Base-by-base conservation (phyloP, 2,888 invertebrate species). In the Campopleginae sp. region DNA sequence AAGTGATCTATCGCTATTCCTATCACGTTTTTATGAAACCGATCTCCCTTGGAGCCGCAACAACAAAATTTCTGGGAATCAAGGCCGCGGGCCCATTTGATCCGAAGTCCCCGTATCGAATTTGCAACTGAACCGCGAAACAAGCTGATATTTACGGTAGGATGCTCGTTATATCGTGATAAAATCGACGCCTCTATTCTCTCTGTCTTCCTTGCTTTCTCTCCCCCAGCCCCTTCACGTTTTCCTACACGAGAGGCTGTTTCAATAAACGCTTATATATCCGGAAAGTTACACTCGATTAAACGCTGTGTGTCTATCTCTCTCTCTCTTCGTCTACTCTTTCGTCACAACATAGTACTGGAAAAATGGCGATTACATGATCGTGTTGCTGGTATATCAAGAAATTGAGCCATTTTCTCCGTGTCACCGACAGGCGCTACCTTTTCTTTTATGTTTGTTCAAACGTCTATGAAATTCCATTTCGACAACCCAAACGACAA, bases 71-170 rank as follows among this genome's bases (percentile, higher is more conserved):
- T 14, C 42, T 8, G 7, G 58, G 42, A 58, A 42, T 74, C 17
- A 27, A 33, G 33, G 58, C 42, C 33, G 38, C 38, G 14, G 23
- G 42, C 17, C n/a, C 19, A 42, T 74, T 58, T 42, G 42, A 38
- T 58, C 23, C 8, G 58, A 23, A 58, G 4, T 38, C 19, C 33
- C 42, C 74, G 19, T 70, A 70, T 38, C 72, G 38, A 63, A 84
- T 84, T 80, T 80, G 72, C 84, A 63, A 68, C 76, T 84, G 84
- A 84, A 78, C 77, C 80, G 79, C 80, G 80, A 72, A 77, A 81
- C 77, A 84, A 70, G 84, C 77, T 84, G 81, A 74, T 84, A 84
- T 81, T 84, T 84, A 84, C 84, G 68, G 74, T 77, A 78, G 77
- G 51, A 27, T 68, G 81, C 66, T 77, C 77, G 72, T 80, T 78